Evolutionary conservation across 2,888 invertebrate genomes (phyloP).

Genomic region (Pyrrhosoma nymphula): DNA sequence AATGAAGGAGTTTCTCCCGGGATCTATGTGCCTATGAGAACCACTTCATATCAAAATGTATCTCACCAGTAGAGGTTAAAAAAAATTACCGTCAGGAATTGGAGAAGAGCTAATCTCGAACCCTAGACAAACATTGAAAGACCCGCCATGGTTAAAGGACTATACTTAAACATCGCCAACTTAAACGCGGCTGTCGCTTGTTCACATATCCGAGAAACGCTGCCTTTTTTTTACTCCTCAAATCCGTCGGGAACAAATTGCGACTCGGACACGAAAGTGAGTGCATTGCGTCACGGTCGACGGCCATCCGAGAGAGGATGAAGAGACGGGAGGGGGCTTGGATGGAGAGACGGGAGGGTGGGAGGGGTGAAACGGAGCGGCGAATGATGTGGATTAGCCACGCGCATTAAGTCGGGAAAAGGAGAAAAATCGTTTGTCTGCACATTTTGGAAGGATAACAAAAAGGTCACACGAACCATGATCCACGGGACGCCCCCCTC

Average conservation of each 20-base stretch:
- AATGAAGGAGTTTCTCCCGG: background rate
- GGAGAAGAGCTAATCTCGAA: background rate
- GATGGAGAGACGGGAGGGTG: background rate
- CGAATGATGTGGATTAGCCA: constrained; percentile 63
- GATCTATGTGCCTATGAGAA: background rate
- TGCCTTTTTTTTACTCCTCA: background rate
- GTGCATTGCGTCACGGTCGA: background rate
- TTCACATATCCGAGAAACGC: background rate
- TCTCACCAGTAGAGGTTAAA: background rate
- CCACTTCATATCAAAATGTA: background rate
- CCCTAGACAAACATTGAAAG: background rate
- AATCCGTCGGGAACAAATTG: background rate
- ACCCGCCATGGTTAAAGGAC: background rate
- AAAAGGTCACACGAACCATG: constrained; percentile 62
- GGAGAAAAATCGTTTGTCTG: constrained; percentile 67
- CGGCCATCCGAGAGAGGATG: background rate
- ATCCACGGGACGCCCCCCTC: constrained; percentile 45
- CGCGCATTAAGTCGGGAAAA: constrained; percentile 46
- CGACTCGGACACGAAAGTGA: constrained; percentile 2
- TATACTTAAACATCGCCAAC: background rate
- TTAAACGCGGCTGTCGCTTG: background rate
- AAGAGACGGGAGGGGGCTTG: background rate
- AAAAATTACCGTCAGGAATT: background rate
- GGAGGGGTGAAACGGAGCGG: constrained; percentile 46
- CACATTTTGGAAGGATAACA: constrained; percentile 60